Evolutionary conservation across 2,113 vertebrate species (phyloP), one percentile per base, ranked within the genome.

Genomic region (cattle (Bos taurus)): DNA sequence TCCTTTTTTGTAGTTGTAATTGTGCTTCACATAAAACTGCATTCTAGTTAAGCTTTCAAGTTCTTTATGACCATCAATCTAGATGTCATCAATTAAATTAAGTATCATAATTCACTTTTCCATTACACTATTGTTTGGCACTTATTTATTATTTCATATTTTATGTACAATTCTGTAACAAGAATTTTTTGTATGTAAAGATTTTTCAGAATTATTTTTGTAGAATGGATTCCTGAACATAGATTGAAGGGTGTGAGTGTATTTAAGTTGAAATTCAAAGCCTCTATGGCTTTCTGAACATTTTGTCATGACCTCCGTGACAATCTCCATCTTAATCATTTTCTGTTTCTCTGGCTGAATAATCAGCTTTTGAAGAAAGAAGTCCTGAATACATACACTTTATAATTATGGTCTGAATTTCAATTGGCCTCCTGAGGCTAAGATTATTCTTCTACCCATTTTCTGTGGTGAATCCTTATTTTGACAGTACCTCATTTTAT

Each of bases 181-280:
- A 85, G 21, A 23, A 59, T 23, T 28, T 95, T 89, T 89, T 82
- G 28, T 21, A 2, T 10, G 52, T 81, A 62, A 91, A 94, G 15
- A 5, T 86, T 82, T 95, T 93, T 71, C n/a, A 26, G 50, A 36
- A 90, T 93, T 36, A 62, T 93, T 96, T 97, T 97, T n/a, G 14
- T 82, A 82, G 62, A 93, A 88, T 91, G 40, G 25, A 84, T 96
- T 84, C 40, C 54, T 94, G 56, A 33, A 88, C 74, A 84, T 28
- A 86, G 40, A 19, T 1, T 28, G 40, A 96, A 85, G 30, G 23
- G 2, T 92, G 30, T 60, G 16, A 74, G n/a, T 17, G 33, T 59
- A 82, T 82, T 91, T 94, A 93, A 93, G 48, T 40, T 57, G 90
- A 43, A 15, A 91, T 60, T n/a, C 36, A 90, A 88, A 89, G 40